These are phyloP conservation scores for Trissolcus brochymenae DNA, from an alignment of 2,888 invertebrate species.

Conservation along the genomic window DNA sequence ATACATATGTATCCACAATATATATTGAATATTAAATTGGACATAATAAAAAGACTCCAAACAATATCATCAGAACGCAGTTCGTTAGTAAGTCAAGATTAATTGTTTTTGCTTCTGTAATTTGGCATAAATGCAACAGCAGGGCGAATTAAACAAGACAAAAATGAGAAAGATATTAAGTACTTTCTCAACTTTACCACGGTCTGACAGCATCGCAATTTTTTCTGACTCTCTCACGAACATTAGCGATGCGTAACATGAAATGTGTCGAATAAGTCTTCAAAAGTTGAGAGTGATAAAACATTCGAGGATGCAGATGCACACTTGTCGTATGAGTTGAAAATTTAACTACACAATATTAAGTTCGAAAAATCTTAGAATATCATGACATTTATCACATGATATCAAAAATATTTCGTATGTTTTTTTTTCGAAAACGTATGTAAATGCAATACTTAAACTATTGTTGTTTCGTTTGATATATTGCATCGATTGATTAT, in stretches of 20 bases:
- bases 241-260: constrained; percentile 3
- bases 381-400: not conserved
- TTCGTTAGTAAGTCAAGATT: no score
- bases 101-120: no score
- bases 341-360: constrained; percentile 9
- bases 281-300: constrained; percentile 1
- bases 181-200: no score
- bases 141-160: constrained; percentile 3
- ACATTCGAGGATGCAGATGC: constrained; percentile 7
- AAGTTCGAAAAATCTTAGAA: not conserved
- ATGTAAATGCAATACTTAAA: constrained; percentile 26
- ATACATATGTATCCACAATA: no score
- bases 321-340: not conserved
- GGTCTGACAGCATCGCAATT: not conserved
- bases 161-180: no score
- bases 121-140: no score
- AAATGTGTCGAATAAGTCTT: constrained; percentile 11
- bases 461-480: constrained; percentile 18
- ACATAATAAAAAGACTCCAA: no score
- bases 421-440: not conserved
- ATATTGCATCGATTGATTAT: constrained; percentile 22
- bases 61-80: no score
- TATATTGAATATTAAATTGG: no score
- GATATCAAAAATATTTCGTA: not conserved
- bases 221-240: not conserved